These are phyloP conservation scores for Stichopus chloronotus DNA, from an alignment of 35 echinoderm and acorn worm genomes.

Conservation along the genomic window DNA sequence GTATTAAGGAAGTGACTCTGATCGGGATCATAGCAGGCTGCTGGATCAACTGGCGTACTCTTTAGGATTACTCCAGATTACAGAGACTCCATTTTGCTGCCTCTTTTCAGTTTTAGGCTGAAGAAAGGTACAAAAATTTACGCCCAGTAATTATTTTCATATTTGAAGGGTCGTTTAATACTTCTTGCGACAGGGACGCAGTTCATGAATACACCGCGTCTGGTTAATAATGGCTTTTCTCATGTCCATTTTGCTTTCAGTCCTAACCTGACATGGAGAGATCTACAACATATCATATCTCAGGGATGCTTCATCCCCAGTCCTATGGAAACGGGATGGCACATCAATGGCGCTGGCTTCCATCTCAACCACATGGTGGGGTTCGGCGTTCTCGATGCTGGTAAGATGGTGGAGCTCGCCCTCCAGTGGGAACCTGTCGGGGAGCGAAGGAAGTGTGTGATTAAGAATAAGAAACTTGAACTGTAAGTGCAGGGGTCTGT, in stretches of 20 bases:
- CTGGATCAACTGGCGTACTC: too few relatives aligned
- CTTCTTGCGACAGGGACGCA: too few relatives aligned
- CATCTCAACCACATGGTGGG: slow-evolving; percentile 92
- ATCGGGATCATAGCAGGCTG: too few relatives aligned
- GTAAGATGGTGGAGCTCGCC: slow-evolving; percentile 95
- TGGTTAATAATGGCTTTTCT: too few relatives aligned
- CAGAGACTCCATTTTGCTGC: too few relatives aligned
- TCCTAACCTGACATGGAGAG: slow-evolving; percentile 91
- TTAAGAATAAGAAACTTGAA: slow-evolving; percentile 20
- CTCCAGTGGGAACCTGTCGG: slow-evolving; percentile 83
- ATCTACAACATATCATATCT: slow-evolving; percentile 85
- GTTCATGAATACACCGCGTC: too few relatives aligned
- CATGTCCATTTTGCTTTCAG: slow-evolving; percentile 44
- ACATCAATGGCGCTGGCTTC: slow-evolving; percentile 93
- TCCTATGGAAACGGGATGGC: slow-evolving; percentile 80
- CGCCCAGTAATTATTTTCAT: too few relatives aligned
- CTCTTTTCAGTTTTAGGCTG: too few relatives aligned
- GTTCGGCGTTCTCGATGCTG: slow-evolving; percentile 88
- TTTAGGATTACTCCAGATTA: too few relatives aligned
- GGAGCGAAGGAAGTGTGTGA: slow-evolving; percentile 59
- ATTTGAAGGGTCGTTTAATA: too few relatives aligned
- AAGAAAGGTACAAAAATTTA: too few relatives aligned
- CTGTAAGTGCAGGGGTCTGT: slow-evolving; percentile 56
- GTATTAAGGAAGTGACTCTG: background rate
- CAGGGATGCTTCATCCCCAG: slow-evolving; percentile 86